A percentile compares a stretch with the other conserved stretches of the same genome.
Conservation (phyloP, 2,888 invertebrate species). For the Baccha elongata region DNA sequence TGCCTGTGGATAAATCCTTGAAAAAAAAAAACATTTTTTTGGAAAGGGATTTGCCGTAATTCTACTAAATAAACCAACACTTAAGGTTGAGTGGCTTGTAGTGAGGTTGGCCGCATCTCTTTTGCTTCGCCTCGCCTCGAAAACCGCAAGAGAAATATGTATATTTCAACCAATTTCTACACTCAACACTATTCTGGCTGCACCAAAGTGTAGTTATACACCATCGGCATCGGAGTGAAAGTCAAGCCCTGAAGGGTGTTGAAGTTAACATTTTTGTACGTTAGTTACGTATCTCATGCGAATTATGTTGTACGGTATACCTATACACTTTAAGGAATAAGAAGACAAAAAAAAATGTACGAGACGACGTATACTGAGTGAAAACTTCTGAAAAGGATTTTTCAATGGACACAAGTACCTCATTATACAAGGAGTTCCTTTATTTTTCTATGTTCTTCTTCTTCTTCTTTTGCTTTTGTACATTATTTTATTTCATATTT, state of each 20-base stretch:
- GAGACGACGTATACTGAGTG: slow-evolving; percentile 57
- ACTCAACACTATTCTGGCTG: slow-evolving; percentile 12
- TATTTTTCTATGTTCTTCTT: slow-evolving; percentile 2
- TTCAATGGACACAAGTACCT: slow-evolving; percentile 74
- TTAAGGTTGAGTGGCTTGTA: slow-evolving; percentile 72
- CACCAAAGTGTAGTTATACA: slow-evolving; percentile 33
- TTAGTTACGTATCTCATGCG: slow-evolving; percentile 62
- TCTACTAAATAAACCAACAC: slow-evolving; percentile 73
- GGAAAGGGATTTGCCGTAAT: slow-evolving; percentile 68
- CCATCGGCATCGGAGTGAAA: slow-evolving; percentile 4
- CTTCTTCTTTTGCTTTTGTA: slow-evolving; percentile 2
- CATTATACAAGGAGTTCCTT: slow-evolving; percentile 62
- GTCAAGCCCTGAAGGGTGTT: slow-evolving; percentile 61
- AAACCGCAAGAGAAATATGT: slow-evolving; percentile 53
- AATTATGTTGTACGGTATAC: slow-evolving; percentile 46
- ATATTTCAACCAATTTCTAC: slow-evolving; percentile 28
- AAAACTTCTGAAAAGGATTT: slow-evolving; percentile 64
- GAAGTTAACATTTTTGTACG: slow-evolving; percentile 63
- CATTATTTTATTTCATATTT: slow-evolving; percentile 53
- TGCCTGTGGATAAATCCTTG: slow-evolving; percentile 49
- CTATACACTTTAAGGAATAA: slow-evolving; percentile 41
- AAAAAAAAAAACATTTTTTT: slow-evolving; percentile 40
- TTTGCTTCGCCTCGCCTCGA: slow-evolving; percentile 20
- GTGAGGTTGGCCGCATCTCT: slow-evolving; percentile 49
- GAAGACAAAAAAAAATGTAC: slow-evolving; percentile 6